These are phyloP conservation scores for Tenthredo notha DNA, from an alignment of 2,888 invertebrate genomes.

Conservation along the genomic window DNA sequence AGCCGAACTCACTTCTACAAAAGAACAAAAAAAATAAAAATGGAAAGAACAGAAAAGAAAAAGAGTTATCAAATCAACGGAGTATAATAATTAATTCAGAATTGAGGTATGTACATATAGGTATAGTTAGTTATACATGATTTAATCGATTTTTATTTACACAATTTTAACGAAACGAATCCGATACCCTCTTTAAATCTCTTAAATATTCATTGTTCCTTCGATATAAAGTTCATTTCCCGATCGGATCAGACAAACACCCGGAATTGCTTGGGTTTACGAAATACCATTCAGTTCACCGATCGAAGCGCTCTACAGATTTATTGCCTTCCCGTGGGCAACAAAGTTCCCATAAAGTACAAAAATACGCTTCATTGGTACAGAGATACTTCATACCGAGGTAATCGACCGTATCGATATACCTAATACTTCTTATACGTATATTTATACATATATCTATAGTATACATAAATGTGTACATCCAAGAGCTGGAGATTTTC, in stretches of 20 bases:
- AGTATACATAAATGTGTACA: neutral
- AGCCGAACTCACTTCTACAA: conserved; percentile 12
- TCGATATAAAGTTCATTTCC: conserved; percentile 20
- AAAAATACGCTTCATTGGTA: conserved; percentile 51
- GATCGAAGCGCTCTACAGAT: conserved; percentile 33
- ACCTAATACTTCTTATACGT: conserved; percentile 16
- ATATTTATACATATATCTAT: neutral
- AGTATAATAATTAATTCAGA: conserved; percentile 25
- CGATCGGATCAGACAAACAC: conserved; percentile 45
- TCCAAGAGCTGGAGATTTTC: neutral
- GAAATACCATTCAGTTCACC: conserved; percentile 36
- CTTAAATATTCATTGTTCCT: conserved; percentile 38
- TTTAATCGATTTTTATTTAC: conserved; percentile 29
- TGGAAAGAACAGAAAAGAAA: neutral
- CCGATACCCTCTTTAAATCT: neutral
- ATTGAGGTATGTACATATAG: neutral
- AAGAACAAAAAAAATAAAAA: neutral
- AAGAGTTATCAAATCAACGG: conserved; percentile 25
- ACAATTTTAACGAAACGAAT: conserved; percentile 12
- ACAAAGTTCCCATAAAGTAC: conserved; percentile 47
- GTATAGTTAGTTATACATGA: neutral
- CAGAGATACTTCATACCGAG: conserved; percentile 39
- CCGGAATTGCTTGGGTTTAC: conserved; percentile 46
- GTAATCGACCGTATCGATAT: conserved; percentile 42
- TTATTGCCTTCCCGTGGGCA: conserved; percentile 47